Percentiles rank a stretch among this genome's conserved stretches.
These are phyloP conservation scores for Drosophila aff. DNA, from an alignment of 1,140 invertebrate genomes.

Conservation along the genomic window DNA sequence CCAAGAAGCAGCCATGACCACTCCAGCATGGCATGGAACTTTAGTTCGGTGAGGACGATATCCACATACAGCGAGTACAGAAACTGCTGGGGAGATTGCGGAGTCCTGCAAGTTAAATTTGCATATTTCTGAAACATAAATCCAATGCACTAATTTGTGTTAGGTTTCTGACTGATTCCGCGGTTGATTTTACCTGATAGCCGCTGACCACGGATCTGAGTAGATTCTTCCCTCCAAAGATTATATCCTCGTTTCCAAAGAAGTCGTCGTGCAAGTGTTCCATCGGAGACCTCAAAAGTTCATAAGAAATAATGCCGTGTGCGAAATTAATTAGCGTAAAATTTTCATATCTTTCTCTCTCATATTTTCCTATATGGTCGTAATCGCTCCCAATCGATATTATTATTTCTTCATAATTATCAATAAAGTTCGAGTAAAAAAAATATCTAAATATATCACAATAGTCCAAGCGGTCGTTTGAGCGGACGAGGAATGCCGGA, in stretches of 20 bases:
- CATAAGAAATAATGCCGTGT: background rate
- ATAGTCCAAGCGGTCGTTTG: background rate
- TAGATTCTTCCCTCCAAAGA: background rate
- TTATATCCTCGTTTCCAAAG: background rate
- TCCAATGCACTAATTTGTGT: too few species aligned
- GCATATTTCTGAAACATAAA: conserved; percentile 36
- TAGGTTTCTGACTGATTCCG: background rate
- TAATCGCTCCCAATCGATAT: too few species aligned
- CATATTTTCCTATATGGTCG: too few species aligned
- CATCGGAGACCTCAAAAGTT: background rate
- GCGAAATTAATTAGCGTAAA: background rate
- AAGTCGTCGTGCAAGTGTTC: background rate
- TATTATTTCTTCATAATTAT: background rate
- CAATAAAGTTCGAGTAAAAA: too few species aligned
- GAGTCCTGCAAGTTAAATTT: conserved; percentile 88
- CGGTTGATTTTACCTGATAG: background rate
- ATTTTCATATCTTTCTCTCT: too few species aligned
- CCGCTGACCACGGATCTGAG: background rate
- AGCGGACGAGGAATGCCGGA: background rate
- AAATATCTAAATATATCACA: too few species aligned
- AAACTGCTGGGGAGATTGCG: conserved; percentile 92
- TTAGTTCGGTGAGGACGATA: conserved; percentile 91
- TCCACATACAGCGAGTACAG: conserved; percentile 92
- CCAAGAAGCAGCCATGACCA: conserved; percentile 93
- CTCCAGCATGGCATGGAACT: conserved; percentile 94